phyloP scores from a whole-genome alignment of 2,888 invertebrate genomes.

The Dicyrtomina minuta region DNA sequence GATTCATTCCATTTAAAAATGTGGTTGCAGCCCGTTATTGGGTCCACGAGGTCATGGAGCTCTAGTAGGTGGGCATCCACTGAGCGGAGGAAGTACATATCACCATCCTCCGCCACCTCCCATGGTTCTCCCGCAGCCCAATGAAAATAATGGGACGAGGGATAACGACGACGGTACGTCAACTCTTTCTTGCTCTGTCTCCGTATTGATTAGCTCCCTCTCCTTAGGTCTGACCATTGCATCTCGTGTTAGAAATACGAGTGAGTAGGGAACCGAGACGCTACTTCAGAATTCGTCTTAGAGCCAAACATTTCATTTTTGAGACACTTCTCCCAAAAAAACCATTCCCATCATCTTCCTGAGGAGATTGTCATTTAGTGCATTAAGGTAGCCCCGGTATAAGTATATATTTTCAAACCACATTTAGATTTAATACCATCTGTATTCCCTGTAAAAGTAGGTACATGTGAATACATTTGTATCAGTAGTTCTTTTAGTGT shows the following conservation, averaged over 20 bases:
- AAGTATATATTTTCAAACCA: no score
- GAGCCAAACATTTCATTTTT: not conserved
- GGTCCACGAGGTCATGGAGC: conserved; percentile 50
- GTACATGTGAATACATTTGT: no score
- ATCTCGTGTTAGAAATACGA: no score
- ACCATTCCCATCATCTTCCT: not conserved
- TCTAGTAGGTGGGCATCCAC: conserved; percentile 41
- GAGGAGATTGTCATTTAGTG: not conserved
- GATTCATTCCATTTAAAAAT: no score
- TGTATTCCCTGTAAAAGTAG: no score
- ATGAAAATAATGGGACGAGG: conserved; percentile 49
- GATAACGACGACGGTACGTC: conserved; percentile 52
- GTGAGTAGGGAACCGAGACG: no score
- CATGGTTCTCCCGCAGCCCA: conserved; percentile 48
- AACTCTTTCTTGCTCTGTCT: conserved; percentile 19
- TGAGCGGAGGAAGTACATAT: conserved; percentile 42
- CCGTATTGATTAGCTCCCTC: conserved; percentile 21
- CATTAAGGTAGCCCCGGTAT: no score
- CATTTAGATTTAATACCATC: no score
- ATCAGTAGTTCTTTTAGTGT: no score
- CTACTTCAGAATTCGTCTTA: not conserved
- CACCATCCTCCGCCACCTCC: conserved; percentile 49
- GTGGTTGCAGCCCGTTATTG: conserved; percentile 45
- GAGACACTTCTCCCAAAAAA: not conserved
- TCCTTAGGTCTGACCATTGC: no score